Evolutionary conservation across 2,113 vertebrate genomes (phyloP), one percentile per base, ranked within the genome.

Genomic region (Harpagus bidentatus): DNA sequence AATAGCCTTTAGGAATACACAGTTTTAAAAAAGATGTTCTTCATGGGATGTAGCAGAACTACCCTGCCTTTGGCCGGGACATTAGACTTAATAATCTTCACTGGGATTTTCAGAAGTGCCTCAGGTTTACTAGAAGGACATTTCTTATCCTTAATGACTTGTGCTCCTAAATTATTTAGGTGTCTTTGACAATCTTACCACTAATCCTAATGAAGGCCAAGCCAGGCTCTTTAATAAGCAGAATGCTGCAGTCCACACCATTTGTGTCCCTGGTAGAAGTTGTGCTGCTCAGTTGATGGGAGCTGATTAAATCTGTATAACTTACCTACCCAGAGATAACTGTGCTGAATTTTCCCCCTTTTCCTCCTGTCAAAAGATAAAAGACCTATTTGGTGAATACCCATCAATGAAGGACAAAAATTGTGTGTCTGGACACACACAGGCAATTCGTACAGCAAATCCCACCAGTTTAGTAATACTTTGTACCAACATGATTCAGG

Each of bases 111-210:
- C 55, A 53, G 45, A 53, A 74, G 43, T 29, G 32, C 81, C 52
- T 90, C 40, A 59, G 61, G 28, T 93, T 92, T 93, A 40, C 59
- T 61, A 43, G 79, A 79, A 87, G 53, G 58, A 61, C n/a, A 36
- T 90, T 82, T 93, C 79, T 85, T 82, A 89, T 67, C 58, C 38
- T 85, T 88, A 92, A 65, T 76, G 74, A 83, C 55, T 29, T 4
- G 1, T 62, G 17, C 50, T 81, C 13, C 76, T 96, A 67, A 95
- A 96, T 95, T 86, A 93, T 95, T 95, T 92, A 92, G 48, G 9
- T 73, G 29, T 32, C 55, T 94, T 74, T 73, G 80, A 88, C 62
- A 90, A n/a, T 86, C 59, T 92, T 59, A 40, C 45, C 45, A 29
- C 63, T 83, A 81, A 93, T 40, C 32, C 79, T 86, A 80, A 82